These are phyloP conservation scores for Tigriopus japonicus DNA, from an alignment of 1,140 invertebrate genomes.

Conservation along the genomic window DNA sequence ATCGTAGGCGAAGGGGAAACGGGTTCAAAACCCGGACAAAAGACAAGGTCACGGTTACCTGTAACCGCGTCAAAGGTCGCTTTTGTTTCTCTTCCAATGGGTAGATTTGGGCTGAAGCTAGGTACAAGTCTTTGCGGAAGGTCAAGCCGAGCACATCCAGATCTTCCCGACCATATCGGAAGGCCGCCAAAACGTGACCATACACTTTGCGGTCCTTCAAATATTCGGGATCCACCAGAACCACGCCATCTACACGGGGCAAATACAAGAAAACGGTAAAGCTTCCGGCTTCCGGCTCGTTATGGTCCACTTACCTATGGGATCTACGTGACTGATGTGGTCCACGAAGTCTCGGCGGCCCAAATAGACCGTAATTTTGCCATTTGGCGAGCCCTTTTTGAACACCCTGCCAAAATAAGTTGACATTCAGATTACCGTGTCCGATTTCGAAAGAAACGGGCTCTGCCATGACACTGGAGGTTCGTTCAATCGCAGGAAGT, in stretches of 20 bases:
- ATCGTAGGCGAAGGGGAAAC: no score
- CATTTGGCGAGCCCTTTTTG: constrained; percentile 86
- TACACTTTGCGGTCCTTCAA: constrained; percentile 87
- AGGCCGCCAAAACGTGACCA: constrained; percentile 88
- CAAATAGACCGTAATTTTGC: constrained; percentile 46
- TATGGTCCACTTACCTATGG: constrained; percentile 29
- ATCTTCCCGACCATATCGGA: constrained; percentile 94
- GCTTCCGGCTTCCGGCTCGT: no score
- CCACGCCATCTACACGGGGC: constrained; percentile 57
- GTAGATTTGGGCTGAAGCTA: constrained; percentile 80
- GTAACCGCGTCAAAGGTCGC: constrained; percentile 61
- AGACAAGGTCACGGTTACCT: no score
- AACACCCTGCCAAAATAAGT: constrained; percentile 37
- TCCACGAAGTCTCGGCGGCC: constrained; percentile 48
- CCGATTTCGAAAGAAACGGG: no score
- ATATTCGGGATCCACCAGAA: constrained; percentile 93
- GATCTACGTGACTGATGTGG: constrained; percentile 38
- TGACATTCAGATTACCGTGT: no score
- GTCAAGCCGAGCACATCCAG: constrained; percentile 91
- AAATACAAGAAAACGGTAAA: no score
- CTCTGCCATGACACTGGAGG: no score
- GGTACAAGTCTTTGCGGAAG: constrained; percentile 91
- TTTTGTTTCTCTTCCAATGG: constrained; percentile 30
- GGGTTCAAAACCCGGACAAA: no score
- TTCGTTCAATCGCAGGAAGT: no score